Evolutionary conservation across 2,797 vertebrate genomes (phyloP).

Genomic region (Pteronotus mesoamericanus): DNA sequence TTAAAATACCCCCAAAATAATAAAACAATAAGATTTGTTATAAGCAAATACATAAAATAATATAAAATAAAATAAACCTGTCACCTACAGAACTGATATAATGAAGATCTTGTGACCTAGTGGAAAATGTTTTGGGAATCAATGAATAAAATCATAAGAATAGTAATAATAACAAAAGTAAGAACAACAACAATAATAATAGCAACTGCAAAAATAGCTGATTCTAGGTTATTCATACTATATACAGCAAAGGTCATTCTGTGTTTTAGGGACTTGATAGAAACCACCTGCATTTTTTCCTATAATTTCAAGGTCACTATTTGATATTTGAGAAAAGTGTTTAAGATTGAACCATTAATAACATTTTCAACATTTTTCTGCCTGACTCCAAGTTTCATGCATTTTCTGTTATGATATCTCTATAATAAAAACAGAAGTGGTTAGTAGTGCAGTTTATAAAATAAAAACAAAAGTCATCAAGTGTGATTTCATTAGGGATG

Average conservation of each 20-base stretch:
- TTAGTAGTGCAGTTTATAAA: not conserved
- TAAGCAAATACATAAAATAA: not conserved
- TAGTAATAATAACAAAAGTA: not conserved
- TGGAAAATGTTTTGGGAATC: not conserved
- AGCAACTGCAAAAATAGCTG: no score
- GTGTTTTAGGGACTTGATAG: not conserved
- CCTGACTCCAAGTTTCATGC: not conserved
- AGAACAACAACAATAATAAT: not conserved
- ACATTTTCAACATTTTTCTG: not conserved
- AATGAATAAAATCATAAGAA: not conserved
- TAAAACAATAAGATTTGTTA: not conserved
- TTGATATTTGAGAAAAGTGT: not conserved
- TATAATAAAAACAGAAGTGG: not conserved
- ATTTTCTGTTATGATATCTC: not conserved
- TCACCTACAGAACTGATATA: not conserved
- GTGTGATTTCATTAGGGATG: not conserved
- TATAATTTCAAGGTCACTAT: not conserved
- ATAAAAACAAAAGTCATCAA: not conserved
- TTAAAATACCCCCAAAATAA: not conserved
- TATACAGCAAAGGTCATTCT: not conserved
- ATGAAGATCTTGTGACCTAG: not conserved
- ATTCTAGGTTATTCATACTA: not conserved
- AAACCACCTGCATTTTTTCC: not conserved
- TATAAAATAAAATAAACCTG: not conserved
- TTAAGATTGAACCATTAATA: not conserved